Evolutionary conservation across 2,888 invertebrate species (phyloP), one percentile per base, ranked within the genome.

Genomic region (Bombylius major): DNA sequence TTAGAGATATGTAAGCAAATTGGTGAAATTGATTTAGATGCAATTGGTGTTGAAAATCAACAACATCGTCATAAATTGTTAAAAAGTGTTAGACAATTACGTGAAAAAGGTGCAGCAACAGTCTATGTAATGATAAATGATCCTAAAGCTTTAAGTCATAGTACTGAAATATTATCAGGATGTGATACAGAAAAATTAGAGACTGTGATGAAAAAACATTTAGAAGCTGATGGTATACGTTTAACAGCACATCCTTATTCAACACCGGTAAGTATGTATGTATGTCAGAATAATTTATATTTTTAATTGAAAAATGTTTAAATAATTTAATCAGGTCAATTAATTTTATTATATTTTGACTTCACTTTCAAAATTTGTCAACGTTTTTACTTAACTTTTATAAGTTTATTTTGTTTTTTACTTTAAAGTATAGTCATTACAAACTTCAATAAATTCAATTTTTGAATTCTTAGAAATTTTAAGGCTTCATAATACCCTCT

Each of bases 1-100:
- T 79, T 95, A 72, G 94, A 94, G 79, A 93, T 94, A 70, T 95
- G 94, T 77, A 94, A 94, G 76, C 93, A 93, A 77, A 91, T 95
- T 69, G 93, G 93, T 54, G 91, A 92, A 74, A 91, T 92, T 59
- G 95, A 95, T 76, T 78, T 95, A 73, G 94, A 95, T 75, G 95
- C 94, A 50, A 94, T 95, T 72, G 94, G 93, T 44, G 94, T 95
- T 58, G 82, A 89, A 63, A 89, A 89, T 71, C 83, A 84, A 60
- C 79, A 82, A 61, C 93, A 94, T 74, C 84, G 93, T 36, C 81
- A 82, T 65, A 80, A 87, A 62, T 76, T 95, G 63, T 76, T 93
- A 67, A 86, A 89, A 69, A 93, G 93, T 59, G 89, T 94, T 58
- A 81, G 89, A 65, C 84, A 84, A 63, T 77, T 95, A 66, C 79